Evolutionary conservation across 2,797 vertebrate species (phyloP).

Genomic region (Sebastes iracundus): DNA sequence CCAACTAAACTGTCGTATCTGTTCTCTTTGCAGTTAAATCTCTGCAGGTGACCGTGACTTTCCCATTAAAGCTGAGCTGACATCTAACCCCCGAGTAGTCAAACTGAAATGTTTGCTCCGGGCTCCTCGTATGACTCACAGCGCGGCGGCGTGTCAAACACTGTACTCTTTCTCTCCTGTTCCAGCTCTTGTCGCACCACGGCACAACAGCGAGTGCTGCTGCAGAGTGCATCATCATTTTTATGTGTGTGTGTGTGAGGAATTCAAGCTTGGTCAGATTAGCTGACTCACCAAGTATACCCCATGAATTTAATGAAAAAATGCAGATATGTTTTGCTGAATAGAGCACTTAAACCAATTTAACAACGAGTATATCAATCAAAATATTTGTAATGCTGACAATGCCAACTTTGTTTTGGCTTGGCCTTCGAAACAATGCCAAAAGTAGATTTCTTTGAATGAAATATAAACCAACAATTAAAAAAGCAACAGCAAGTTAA

Average conservation of each 20-base stretch:
- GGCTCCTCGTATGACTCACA: constrained; percentile 45
- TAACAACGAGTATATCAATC: constrained; percentile 21
- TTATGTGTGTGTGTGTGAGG: not conserved
- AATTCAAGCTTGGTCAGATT: constrained; percentile 34
- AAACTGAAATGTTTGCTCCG: constrained; percentile 43
- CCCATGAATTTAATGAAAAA: constrained; percentile 43
- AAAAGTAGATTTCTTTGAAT: not conserved
- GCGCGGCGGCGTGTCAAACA: constrained; percentile 24
- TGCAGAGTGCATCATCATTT: constrained; percentile 42
- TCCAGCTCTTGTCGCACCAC: constrained; percentile 32
- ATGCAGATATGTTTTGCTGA: constrained; percentile 43
- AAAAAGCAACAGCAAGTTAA: not conserved
- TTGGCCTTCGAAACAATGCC: not conserved
- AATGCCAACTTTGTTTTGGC: not conserved
- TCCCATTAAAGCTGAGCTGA: constrained; percentile 44
- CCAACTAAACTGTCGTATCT: constrained; percentile 5
- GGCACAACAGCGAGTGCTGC: constrained; percentile 29
- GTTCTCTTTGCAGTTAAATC: constrained; percentile 17
- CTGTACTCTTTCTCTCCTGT: constrained; percentile 20
- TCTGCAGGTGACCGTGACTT: constrained; percentile 37
- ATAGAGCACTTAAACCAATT: constrained; percentile 34
- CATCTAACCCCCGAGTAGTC: constrained; percentile 39
- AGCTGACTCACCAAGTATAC: constrained; percentile 48
- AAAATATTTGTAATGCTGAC: constrained; percentile 15
- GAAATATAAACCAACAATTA: not conserved